These are phyloP conservation scores for Melanostigma gelatinosum DNA, from an alignment of 2,113 vertebrate species.

Conservation along the genomic window DNA sequence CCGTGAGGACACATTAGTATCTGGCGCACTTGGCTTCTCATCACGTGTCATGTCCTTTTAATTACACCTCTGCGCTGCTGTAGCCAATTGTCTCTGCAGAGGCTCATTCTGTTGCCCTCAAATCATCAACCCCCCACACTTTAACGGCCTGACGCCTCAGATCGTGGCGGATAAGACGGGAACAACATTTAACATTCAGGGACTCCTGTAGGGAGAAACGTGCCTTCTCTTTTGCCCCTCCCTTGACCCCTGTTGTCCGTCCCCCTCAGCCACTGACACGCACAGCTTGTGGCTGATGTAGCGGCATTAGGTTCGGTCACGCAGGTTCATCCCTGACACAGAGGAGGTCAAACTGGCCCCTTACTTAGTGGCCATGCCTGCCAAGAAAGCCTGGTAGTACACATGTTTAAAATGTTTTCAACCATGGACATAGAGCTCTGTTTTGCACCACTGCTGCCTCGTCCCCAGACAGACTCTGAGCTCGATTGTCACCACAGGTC, in stretches of 20 bases:
- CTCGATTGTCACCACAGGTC: constrained; percentile 23
- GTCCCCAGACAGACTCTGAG: background rate
- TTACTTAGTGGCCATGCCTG: background rate
- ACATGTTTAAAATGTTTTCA: constrained; percentile 12
- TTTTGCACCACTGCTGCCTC: constrained; percentile 6
- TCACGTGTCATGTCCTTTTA: constrained; percentile 67
- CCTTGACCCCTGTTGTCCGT: constrained; percentile 29
- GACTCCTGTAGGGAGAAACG: constrained; percentile 16
- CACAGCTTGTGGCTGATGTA: constrained; percentile 68
- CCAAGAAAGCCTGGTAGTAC: constrained; percentile 9
- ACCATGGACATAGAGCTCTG: background rate
- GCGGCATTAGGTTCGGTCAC: constrained; percentile 43
- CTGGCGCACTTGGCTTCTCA: constrained; percentile 49
- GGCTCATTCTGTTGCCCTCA: constrained; percentile 39
- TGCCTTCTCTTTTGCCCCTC: constrained; percentile 12
- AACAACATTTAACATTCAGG: constrained; percentile 15
- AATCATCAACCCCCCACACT: constrained; percentile 22
- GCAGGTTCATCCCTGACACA: constrained; percentile 31
- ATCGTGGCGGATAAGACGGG: background rate
- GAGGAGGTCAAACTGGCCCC: background rate
- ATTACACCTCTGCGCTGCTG: constrained; percentile 56
- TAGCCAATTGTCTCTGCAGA: constrained; percentile 38
- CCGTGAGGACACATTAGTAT: constrained; percentile 54
- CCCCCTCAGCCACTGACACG: constrained; percentile 24
- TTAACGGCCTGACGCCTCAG: constrained; percentile 2